Evolutionary conservation across 92 coral and sea anemone species (phyloP), one percentile per base, ranked within the genome.

Genomic region (Scolanthus callimorphus): DNA sequence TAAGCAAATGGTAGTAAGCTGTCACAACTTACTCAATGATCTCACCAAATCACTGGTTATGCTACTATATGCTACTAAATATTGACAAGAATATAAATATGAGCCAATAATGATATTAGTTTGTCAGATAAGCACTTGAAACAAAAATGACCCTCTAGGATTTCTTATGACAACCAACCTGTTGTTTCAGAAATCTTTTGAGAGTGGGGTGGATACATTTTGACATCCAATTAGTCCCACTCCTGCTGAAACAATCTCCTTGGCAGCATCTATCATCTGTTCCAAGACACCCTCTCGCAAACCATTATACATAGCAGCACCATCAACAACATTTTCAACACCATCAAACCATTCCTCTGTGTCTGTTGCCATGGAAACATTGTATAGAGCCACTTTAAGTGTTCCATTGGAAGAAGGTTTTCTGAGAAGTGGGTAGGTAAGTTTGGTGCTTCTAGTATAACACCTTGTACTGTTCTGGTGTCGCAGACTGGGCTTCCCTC

Each of bases 201-300:
- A 94, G 82, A 0, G 84, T 51, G 12, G 99, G 99, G 34, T 94
- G 99, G 4, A 94, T 80, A 60, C 90, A 86, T 49, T 94, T 68
- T 94, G 99, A 49, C 99, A 94, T 15, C 96, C 99, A 31, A 94
- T 56, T 31, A 94, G 74, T 29, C 74, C 69, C 25, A 94, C 99
- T 4, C 82, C 96, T 29, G 60, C 25, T 12, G 61, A 19, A 0
- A 73, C 27, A 31, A 94, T 49, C 60, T 46, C 63, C 25, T 64
- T 74, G 10, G 79, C 79, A 51, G 81, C 81, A n/a, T 58, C 55
- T 60, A 70, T 56, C 85, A 89, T 84, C 43, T 73, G 65, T 49
- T 46, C 51, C 26, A 94, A 30, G 6, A 78, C 76, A 15, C 79
- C 85, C 13, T 50, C 43, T 17, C 47, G 55, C 20, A 68, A 11